Conservation (phyloP, 1,140 invertebrate species). For the Drosophila kanapiae region DNA sequence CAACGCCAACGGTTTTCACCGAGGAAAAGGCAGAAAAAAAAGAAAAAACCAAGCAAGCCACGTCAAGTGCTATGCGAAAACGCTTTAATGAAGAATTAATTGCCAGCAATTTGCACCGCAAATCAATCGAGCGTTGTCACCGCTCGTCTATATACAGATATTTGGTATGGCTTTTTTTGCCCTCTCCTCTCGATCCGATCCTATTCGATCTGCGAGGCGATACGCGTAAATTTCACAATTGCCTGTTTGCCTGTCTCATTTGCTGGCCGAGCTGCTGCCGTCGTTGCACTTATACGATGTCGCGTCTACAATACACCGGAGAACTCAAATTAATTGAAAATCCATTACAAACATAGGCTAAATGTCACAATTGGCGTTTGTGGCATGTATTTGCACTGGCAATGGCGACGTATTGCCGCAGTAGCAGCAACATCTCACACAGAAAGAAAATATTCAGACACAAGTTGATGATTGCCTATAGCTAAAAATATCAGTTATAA, state of each 20-base stretch:
- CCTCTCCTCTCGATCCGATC: slow-evolving; percentile 1
- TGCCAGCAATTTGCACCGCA: slow-evolving; percentile 83
- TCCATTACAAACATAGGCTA: slow-evolving; percentile 84
- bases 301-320: slow-evolving; percentile 81
- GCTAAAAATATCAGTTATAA: not conserved
- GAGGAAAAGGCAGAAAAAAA: not conserved
- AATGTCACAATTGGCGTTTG: slow-evolving; percentile 84
- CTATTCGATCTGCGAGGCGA: slow-evolving; percentile 35
- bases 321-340: slow-evolving; percentile 84
- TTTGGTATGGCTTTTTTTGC: slow-evolving; percentile 39
- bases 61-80: slow-evolving; percentile 74
- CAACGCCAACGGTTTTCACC: slow-evolving; percentile 68
- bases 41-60: slow-evolving; percentile 37
- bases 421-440: slow-evolving; percentile 33
- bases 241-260: slow-evolving; percentile 50
- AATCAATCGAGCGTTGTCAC: slow-evolving; percentile 81
- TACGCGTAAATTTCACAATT: slow-evolving; percentile 83
- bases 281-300: slow-evolving; percentile 71
- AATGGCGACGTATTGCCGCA: slow-evolving; percentile 72
- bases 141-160: slow-evolving; percentile 60
- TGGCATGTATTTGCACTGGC: slow-evolving; percentile 79
- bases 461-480: too few species aligned
- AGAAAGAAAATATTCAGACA: not conserved
- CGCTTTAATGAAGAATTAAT: slow-evolving; percentile 84
- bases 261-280: slow-evolving; percentile 30